Percentiles rank a stretch among this genome's conserved stretches.
phyloP scores from a whole-genome alignment of 2,888 invertebrate species.

The Anorthoa munda region DNA sequence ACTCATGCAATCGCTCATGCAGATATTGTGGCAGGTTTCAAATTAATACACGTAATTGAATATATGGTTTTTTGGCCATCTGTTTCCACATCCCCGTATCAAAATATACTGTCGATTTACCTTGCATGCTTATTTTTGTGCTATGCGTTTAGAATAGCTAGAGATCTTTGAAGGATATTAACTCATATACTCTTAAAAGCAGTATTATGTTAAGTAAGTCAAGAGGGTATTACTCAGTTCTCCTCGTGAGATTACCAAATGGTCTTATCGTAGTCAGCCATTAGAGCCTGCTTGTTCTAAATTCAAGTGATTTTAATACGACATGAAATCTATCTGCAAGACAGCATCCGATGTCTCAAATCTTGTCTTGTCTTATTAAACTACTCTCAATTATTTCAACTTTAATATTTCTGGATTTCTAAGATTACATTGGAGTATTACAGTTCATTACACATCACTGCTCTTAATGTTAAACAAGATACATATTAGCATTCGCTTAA shows the following conservation, averaged over 20 bases:
- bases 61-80: background rate
- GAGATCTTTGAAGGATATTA: too few species aligned
- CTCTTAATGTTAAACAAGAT: constrained; percentile 59
- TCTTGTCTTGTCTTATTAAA: background rate
- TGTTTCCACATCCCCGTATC: too few species aligned
- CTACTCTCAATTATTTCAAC: constrained; percentile 26
- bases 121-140: background rate
- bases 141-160: background rate
- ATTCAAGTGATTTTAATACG: background rate
- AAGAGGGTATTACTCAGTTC: background rate
- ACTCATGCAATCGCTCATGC: constrained; percentile 14
- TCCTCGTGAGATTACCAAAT: background rate
- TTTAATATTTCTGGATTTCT: constrained; percentile 11
- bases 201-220: too few species aligned
- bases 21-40: background rate
- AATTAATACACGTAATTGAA: background rate
- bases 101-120: too few species aligned
- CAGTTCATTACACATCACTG: constrained; percentile 44
- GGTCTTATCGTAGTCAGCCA: background rate
- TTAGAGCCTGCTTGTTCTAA: background rate
- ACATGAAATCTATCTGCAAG: background rate
- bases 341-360: background rate
- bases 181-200: too few species aligned
- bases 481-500: constrained; percentile 61
- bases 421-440: constrained; percentile 32